These are phyloP conservation scores for Dromiciops gliroides DNA, from an alignment of 2,113 vertebrate species.

Conservation along the genomic window DNA sequence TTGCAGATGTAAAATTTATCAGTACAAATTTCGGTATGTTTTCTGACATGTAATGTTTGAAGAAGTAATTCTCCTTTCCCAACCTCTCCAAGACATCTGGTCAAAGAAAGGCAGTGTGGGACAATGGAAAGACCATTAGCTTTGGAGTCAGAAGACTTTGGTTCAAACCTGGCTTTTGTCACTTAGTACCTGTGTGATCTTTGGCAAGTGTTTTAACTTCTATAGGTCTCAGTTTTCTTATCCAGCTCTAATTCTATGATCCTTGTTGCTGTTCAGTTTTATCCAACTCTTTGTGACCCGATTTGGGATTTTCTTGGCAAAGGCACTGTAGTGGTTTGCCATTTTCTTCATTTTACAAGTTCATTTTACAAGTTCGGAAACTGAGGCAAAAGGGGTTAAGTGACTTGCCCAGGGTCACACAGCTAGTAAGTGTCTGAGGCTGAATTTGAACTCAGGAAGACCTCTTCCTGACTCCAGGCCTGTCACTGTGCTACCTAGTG, in stretches of 20 bases:
- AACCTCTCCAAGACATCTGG: background rate
- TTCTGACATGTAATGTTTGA: conserved; percentile 28
- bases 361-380: background rate
- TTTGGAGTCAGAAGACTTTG: background rate
- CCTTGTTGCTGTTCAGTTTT: background rate
- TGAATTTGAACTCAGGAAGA: background rate
- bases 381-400: background rate
- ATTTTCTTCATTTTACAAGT: background rate
- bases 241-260: background rate
- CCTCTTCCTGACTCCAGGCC: background rate
- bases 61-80: background rate
- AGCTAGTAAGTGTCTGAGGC: background rate
- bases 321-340: too few relatives aligned
- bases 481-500: background rate
- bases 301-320: background rate
- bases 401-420: background rate
- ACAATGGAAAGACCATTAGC: background rate
- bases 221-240: background rate
- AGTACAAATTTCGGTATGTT: conserved; percentile 28
- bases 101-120: background rate
- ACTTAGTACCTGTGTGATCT: background rate
- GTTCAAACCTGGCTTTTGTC: too few relatives aligned
- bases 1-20: conserved; percentile 51
- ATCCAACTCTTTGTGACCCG: background rate
- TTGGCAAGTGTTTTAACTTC: background rate